Percentiles rank a stretch among this genome's conserved stretches.
phyloP scores from a whole-genome alignment of 2,888 invertebrate species.

The Drosophila buzzatii region DNA sequence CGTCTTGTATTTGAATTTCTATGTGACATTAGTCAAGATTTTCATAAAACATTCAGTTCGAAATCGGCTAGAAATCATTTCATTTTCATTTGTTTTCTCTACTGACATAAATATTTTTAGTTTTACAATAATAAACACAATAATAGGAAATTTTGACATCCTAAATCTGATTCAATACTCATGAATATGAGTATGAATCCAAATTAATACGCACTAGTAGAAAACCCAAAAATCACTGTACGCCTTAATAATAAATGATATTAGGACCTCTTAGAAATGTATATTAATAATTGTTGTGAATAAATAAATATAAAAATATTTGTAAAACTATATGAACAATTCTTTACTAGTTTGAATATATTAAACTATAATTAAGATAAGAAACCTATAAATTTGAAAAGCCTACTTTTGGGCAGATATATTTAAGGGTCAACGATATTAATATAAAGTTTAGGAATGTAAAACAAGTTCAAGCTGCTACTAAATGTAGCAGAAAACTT shows the following conservation, averaged over 20 bases:
- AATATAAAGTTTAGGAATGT: neutral
- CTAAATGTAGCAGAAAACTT: too few species aligned
- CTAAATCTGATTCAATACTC: neutral
- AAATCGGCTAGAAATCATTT: neutral
- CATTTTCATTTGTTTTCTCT: neutral
- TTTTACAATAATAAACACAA: neutral
- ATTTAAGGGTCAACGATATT: neutral
- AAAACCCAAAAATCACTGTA: neutral
- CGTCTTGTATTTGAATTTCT: neutral
- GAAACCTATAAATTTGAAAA: neutral
- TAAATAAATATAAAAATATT: neutral
- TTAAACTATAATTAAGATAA: neutral
- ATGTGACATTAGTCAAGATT: neutral
- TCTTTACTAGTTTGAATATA: neutral
- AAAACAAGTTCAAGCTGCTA: too few species aligned
- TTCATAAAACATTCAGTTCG: neutral
- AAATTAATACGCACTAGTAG: neutral
- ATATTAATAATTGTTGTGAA: constrained; percentile 6
- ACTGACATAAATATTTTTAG: neutral
- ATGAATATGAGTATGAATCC: neutral
- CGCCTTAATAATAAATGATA: neutral
- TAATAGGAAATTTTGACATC: neutral
- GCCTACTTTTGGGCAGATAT: neutral
- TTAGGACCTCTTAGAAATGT: neutral
- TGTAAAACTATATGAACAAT: neutral